Percentiles rank a stretch among this genome's conserved stretches.
phyloP scores from a whole-genome alignment of 2,888 invertebrate species.

The Coelopa pilipes region DNA sequence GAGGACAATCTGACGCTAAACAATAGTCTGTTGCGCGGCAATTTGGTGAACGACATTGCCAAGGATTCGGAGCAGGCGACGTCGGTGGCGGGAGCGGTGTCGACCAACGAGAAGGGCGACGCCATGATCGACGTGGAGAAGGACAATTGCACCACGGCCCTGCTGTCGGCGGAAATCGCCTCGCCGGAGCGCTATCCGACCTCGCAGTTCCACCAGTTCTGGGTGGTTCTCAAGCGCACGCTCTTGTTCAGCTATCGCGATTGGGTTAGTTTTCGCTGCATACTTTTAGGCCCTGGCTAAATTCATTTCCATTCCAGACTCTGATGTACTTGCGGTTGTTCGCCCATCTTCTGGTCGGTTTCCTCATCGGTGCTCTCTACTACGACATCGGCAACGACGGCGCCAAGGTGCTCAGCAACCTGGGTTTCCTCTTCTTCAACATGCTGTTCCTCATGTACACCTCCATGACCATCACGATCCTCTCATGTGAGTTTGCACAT shows the following conservation, averaged over 20 bases:
- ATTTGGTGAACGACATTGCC: constrained; percentile 74
- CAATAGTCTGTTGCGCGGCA: constrained; percentile 68
- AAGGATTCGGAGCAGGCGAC: constrained; percentile 52
- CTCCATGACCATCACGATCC: constrained; percentile 98
- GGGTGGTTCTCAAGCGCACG: constrained; percentile 87
- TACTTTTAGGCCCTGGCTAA: constrained; percentile 26
- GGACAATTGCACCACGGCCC: constrained; percentile 76
- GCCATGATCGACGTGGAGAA: constrained; percentile 71
- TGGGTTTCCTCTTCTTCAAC: constrained; percentile 97
- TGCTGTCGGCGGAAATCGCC: constrained; percentile 73
- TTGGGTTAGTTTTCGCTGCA: constrained; percentile 74
- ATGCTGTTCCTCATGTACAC: constrained; percentile 99
- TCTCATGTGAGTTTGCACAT: constrained; percentile 81
- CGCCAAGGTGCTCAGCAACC: constrained; percentile 93
- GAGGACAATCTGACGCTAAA: constrained; percentile 60
- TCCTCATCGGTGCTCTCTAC: constrained; percentile 93
- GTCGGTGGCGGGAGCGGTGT: constrained; percentile 39
- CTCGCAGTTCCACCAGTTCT: constrained; percentile 84
- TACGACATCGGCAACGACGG: constrained; percentile 97
- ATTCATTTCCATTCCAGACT: constrained; percentile 72
- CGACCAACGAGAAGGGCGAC: constrained; percentile 62
- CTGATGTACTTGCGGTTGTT: constrained; percentile 93
- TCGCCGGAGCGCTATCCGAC: constrained; percentile 84
- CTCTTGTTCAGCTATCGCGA: constrained; percentile 87
- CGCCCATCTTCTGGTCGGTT: constrained; percentile 92